phyloP scores from a whole-genome alignment of 2,797 vertebrate genomes.

The Sebastes kiyomatsui region DNA sequence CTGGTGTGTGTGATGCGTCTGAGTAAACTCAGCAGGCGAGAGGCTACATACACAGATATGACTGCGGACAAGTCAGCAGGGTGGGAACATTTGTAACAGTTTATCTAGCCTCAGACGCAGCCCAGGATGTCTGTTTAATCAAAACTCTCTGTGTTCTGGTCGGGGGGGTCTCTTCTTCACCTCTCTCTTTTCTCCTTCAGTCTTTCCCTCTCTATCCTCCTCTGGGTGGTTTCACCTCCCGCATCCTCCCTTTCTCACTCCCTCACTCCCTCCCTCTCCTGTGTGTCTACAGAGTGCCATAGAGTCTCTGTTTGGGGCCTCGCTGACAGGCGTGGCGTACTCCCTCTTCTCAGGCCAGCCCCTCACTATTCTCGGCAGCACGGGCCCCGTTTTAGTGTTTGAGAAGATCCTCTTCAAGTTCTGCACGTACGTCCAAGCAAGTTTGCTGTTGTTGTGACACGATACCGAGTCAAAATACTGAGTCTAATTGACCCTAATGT shows the following conservation, averaged over 20 bases:
- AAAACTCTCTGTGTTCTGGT: constrained; percentile 51
- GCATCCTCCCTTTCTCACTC: constrained; percentile 50
- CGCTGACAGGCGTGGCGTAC: constrained; percentile 95
- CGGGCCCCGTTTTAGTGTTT: constrained; percentile 96
- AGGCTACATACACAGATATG: constrained; percentile 31
- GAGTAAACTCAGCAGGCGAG: constrained; percentile 53
- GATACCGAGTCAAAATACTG: background rate
- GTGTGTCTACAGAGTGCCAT: constrained; percentile 91
- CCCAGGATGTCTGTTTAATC: constrained; percentile 47
- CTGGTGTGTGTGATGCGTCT: constrained; percentile 66
- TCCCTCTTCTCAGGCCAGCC: constrained; percentile 97
- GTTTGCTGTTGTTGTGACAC: too few species aligned
- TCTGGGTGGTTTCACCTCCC: constrained; percentile 25
- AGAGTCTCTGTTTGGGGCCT: constrained; percentile 97
- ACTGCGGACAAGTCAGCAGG: constrained; percentile 45
- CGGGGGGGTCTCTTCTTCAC: constrained; percentile 45
- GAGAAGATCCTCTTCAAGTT: constrained; percentile 99
- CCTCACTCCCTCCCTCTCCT: constrained; percentile 62
- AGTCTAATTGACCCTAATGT: background rate
- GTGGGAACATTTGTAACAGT: constrained; percentile 50
- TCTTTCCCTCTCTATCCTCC: constrained; percentile 73
- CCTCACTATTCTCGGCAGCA: constrained; percentile 97
- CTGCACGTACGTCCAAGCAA: constrained; percentile 71
- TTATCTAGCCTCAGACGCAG: constrained; percentile 32
- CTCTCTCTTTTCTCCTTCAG: constrained; percentile 44